These are phyloP conservation scores for Drosophila lacteicornis DNA, from an alignment of 1,140 invertebrate species.

Conservation along the genomic window DNA sequence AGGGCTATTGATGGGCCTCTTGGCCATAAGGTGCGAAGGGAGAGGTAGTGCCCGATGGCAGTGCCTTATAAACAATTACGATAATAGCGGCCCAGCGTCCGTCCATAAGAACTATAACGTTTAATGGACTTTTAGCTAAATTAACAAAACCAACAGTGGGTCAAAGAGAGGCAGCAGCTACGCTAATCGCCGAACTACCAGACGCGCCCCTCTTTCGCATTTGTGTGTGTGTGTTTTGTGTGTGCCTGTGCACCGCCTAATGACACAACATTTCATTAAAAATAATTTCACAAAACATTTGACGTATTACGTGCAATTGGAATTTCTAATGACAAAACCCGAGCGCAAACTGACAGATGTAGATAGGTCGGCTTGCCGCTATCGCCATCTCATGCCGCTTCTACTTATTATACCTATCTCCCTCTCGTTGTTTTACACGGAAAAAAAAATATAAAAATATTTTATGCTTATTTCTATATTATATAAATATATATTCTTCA, in stretches of 20 bases:
- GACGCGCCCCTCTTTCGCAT: constrained; percentile 68
- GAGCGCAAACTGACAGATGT: constrained; percentile 29
- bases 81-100: constrained; percentile 67
- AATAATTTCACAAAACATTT: constrained; percentile 81
- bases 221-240: constrained; percentile 4
- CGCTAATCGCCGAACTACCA: constrained; percentile 50
- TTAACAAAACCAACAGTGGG: constrained; percentile 70
- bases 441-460: neutral
- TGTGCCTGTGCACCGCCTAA: constrained; percentile 48
- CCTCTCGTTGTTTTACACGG: neutral
- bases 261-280: constrained; percentile 83
- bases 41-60: neutral
- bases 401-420: constrained; percentile 7
- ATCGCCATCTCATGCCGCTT: constrained; percentile 23
- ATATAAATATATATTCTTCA: too few species aligned
- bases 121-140: constrained; percentile 82
- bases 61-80: constrained; percentile 68
- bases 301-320: constrained; percentile 81
- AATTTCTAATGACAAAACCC: constrained; percentile 72
- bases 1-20: constrained; percentile 42
- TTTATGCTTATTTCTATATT: too few species aligned
- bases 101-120: constrained; percentile 68
- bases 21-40: constrained; percentile 32
- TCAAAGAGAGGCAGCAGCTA: constrained; percentile 7
- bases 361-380: constrained; percentile 17